These are phyloP conservation scores for Enteromius unitaeniatus DNA, from an alignment of 2,797 vertebrate genomes.

Conservation along the genomic window DNA sequence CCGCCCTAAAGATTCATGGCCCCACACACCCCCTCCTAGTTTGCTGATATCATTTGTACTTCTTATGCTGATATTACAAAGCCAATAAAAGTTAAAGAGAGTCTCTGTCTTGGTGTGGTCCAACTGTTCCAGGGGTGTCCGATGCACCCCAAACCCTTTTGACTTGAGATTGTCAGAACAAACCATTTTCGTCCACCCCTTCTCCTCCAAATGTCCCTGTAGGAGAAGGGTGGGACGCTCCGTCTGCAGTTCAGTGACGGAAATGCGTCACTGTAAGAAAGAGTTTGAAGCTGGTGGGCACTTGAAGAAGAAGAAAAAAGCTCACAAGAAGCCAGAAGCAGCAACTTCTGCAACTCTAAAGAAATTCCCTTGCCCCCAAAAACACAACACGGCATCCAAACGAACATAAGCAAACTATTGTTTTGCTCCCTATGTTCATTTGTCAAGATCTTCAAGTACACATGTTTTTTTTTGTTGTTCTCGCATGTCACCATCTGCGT, in stretches of 20 bases:
- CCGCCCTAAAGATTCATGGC: conserved; percentile 55
- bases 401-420: conserved; percentile 67
- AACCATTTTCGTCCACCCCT: conserved; percentile 74
- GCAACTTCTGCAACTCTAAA: conserved; percentile 85
- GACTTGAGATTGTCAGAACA: conserved; percentile 91
- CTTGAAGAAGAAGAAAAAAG: conserved; percentile 90
- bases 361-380: conserved; percentile 80
- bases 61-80: conserved; percentile 76
- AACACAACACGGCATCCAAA: conserved; percentile 77
- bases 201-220: conserved; percentile 65
- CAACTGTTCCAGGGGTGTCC: conserved; percentile 58
- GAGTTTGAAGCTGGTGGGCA: conserved; percentile 96
- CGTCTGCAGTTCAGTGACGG: conserved; percentile 69
- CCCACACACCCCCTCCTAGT: conserved; percentile 56
- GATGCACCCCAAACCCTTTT: conserved; percentile 66
- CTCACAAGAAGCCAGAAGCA: conserved; percentile 91
- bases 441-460: conserved; percentile 41
- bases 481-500: conserved; percentile 36
- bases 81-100: conserved; percentile 71
- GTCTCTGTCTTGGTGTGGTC: conserved; percentile 66
- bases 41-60: conserved; percentile 71
- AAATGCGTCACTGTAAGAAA: conserved; percentile 88
- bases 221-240: conserved; percentile 66
- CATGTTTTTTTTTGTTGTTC: conserved; percentile 18
- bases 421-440: conserved; percentile 57